Evolutionary conservation across 2,797 vertebrate genomes (phyloP).

Genomic region (Notolabrus celidotus): DNA sequence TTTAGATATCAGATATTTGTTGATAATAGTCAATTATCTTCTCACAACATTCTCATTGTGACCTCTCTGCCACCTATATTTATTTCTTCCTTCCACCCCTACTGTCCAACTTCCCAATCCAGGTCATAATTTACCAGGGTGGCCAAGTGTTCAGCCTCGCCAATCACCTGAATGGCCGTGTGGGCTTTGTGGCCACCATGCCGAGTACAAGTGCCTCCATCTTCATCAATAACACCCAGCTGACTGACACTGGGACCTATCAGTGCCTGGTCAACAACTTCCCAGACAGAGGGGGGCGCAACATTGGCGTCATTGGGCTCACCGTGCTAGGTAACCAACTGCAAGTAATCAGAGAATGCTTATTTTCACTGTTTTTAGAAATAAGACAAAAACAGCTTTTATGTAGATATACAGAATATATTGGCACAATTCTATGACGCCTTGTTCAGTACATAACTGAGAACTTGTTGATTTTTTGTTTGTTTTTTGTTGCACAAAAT

Average conservation of each 20-base stretch:
- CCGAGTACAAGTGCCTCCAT: constrained; percentile 99
- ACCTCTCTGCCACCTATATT: background rate
- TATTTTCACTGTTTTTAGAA: too few relatives aligned
- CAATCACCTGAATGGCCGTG: constrained; percentile 93
- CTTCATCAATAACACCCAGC: constrained; percentile 99
- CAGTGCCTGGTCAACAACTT: constrained; percentile 99
- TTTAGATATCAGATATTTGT: background rate
- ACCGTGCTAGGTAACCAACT: constrained; percentile 91
- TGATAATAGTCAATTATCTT: background rate
- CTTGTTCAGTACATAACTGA: too few relatives aligned
- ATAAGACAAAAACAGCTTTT: background rate
- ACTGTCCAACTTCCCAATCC: constrained; percentile 31
- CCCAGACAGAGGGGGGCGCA: constrained; percentile 94
- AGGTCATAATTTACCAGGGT: constrained; percentile 98
- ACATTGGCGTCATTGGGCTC: constrained; percentile 97
- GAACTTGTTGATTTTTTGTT: too few relatives aligned
- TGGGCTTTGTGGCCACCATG: constrained; percentile 96
- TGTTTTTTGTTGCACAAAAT: too few relatives aligned
- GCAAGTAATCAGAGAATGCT: background rate
- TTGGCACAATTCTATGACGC: too few relatives aligned
- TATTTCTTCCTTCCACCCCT: background rate
- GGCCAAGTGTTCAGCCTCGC: constrained; percentile 96
- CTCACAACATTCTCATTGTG: background rate
- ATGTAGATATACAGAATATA: too few relatives aligned
- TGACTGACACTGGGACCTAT: constrained; percentile 98